Percentiles rank a stretch among this genome's conserved stretches.
Evolutionary conservation across 2,888 invertebrate genomes (phyloP).

Genomic region (Caenorhabditis sp.): DNA sequence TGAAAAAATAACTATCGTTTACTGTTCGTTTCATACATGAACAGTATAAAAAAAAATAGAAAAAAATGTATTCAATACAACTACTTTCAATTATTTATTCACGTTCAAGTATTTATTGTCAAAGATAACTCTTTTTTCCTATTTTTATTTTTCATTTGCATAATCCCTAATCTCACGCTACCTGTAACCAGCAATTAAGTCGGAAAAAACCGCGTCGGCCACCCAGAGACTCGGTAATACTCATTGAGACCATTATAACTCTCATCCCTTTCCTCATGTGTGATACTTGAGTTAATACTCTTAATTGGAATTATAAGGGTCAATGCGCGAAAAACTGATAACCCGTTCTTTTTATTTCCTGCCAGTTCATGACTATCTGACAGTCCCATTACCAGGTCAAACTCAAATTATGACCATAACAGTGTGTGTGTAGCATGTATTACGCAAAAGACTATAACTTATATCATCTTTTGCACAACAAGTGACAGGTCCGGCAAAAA

Average conservation of each 20-base stretch:
- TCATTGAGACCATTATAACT: neutral
- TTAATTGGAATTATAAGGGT: conserved; percentile 28
- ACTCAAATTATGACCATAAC: conserved; percentile 22
- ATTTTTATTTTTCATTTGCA: neutral
- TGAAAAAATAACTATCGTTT: no score
- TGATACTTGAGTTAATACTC: conserved; percentile 20
- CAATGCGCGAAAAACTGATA: conserved; percentile 23
- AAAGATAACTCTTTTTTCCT: neutral
- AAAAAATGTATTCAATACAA: no score
- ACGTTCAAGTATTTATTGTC: no score
- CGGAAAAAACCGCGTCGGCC: neutral
- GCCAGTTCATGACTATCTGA: no score
- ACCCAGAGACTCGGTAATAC: neutral
- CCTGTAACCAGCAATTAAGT: neutral
- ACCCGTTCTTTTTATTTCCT: neutral
- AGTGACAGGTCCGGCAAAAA: conserved; percentile 39
- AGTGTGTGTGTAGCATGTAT: conserved; percentile 8
- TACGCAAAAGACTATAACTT: conserved; percentile 40
- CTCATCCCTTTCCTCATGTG: conserved; percentile 4
- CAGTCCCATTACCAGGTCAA: conserved; percentile 27
- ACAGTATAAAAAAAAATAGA: no score
- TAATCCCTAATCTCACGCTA: neutral
- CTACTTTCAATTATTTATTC: no score
- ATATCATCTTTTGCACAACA: conserved; percentile 44
- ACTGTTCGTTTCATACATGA: no score